Evolutionary conservation across 2,113 vertebrate species (phyloP).

Genomic region (Zapus hudsonius): DNA sequence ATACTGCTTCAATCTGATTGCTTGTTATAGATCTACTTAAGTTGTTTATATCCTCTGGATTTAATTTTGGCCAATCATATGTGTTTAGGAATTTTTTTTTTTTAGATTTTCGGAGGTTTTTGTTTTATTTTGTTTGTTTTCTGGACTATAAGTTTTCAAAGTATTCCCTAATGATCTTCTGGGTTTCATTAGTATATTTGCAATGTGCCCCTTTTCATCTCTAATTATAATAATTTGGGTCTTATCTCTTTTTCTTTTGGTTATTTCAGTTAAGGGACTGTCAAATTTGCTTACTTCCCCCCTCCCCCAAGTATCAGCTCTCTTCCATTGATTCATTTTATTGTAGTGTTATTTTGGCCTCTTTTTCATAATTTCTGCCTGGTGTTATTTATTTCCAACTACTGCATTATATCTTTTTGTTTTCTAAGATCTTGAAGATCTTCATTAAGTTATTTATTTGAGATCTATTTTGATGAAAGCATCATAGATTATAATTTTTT

Average conservation of each 20-base stretch:
- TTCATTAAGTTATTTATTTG: background rate
- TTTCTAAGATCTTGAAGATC: background rate
- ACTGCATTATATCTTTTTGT: background rate
- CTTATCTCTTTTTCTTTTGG: constrained; percentile 1
- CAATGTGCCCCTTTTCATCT: background rate
- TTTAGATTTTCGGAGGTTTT: background rate
- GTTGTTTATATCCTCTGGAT: background rate
- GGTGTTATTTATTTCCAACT: background rate
- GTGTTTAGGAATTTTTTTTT: background rate
- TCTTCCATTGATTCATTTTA: background rate
- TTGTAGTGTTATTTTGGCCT: background rate
- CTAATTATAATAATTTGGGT: background rate
- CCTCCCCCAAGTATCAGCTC: background rate
- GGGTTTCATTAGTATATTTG: constrained; percentile 19
- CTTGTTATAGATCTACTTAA: background rate
- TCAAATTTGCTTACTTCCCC: constrained; percentile 1
- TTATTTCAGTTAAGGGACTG: background rate
- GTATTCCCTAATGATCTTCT: background rate
- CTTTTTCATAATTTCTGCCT: background rate
- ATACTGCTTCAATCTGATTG: background rate
- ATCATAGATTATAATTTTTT: background rate
- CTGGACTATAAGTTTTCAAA: constrained; percentile 2
- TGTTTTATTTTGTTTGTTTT: background rate
- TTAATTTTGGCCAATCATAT: background rate
- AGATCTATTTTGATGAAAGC: background rate